Conservation (phyloP, 2,113 vertebrate species). For the Grus americana region DNA sequence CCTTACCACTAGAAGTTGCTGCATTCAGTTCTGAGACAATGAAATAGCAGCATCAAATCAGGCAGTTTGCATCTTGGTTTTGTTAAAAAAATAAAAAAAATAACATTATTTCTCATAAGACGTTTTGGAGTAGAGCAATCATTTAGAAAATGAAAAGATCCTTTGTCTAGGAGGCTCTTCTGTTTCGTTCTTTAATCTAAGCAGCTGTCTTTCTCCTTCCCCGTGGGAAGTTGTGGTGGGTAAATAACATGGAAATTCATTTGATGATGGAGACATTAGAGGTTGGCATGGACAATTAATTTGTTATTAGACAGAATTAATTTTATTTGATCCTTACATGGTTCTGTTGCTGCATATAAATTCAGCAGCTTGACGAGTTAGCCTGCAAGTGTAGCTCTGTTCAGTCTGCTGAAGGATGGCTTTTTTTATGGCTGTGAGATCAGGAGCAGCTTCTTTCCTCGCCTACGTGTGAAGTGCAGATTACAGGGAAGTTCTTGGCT, state of each 20-base stretch:
- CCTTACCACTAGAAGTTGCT: background rate
- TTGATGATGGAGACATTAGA: conserved; percentile 66
- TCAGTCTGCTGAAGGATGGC: background rate
- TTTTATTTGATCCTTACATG: conserved; percentile 65
- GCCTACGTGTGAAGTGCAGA: background rate
- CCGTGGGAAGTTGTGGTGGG: conserved; percentile 54
- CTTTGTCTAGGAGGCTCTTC: conserved; percentile 55
- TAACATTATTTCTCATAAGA: conserved; percentile 29
- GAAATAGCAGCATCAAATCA: conserved; percentile 14
- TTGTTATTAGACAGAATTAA: conserved; percentile 70
- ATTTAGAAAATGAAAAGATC: conserved; percentile 56
- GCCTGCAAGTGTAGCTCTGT: background rate
- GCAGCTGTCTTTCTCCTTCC: conserved; percentile 57
- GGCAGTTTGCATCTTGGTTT: background rate
- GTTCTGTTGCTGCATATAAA: conserved; percentile 50
- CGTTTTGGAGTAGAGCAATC: background rate
- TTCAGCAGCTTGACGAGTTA: background rate
- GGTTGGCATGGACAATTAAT: conserved; percentile 68
- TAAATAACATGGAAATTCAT: conserved; percentile 67
- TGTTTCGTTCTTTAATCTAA: conserved; percentile 49
- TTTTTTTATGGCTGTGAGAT: background rate
- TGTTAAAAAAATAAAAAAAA: background rate
- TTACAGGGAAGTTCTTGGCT: background rate
- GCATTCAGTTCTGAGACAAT: background rate
- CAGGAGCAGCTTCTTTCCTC: background rate